These are phyloP conservation scores for Ptilodon capucinus DNA, from an alignment of 2,888 invertebrate genomes.

Conservation along the genomic window DNA sequence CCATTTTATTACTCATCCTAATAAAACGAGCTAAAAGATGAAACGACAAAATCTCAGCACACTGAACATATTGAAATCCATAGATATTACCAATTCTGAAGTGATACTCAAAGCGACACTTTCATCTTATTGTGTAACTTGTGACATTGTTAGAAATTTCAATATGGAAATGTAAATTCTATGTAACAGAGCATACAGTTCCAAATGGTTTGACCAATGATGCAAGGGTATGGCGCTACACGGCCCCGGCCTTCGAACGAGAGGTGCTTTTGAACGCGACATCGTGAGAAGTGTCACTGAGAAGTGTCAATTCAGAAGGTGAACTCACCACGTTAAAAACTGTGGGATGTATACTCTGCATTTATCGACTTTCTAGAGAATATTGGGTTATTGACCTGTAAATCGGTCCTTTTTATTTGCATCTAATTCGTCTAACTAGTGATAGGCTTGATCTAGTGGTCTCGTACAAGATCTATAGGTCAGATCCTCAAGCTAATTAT, in stretches of 20 bases:
- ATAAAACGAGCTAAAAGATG: too few species aligned
- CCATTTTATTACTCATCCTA: too few species aligned
- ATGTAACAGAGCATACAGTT: slow-evolving; percentile 4
- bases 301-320: neutral
- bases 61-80: neutral
- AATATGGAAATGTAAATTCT: slow-evolving; percentile 5
- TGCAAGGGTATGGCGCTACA: slow-evolving; percentile 17
- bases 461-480: too few species aligned
- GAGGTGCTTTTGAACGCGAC: slow-evolving; percentile 25
- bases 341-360: too few species aligned
- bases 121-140: slow-evolving; percentile 5
- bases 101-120: slow-evolving; percentile 12
- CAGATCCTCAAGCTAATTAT: too few species aligned
- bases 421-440: too few species aligned
- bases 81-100: slow-evolving; percentile 11
- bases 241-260: slow-evolving; percentile 21
- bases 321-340: too few species aligned
- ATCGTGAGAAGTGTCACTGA: slow-evolving; percentile 10
- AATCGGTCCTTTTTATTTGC: too few species aligned
- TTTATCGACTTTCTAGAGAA: too few species aligned
- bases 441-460: too few species aligned
- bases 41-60: too few species aligned
- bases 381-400: too few species aligned
- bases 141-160: slow-evolving; percentile 8
- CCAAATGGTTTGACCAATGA: slow-evolving; percentile 6